phyloP scores from a whole-genome alignment of 2,888 invertebrate genomes.

The Oxyteleia sp. region DNA sequence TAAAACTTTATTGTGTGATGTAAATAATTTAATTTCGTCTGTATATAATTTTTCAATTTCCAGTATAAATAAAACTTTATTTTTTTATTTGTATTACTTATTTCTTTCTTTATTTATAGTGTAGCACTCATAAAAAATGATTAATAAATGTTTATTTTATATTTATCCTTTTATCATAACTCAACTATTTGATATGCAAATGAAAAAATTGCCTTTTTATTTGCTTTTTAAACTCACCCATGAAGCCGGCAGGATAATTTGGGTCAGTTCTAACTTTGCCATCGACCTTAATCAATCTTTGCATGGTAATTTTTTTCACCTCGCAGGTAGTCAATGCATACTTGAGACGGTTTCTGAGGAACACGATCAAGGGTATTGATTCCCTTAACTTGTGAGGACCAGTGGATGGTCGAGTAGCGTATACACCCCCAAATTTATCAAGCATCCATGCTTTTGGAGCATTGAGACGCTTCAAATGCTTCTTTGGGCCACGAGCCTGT shows the following conservation, averaged over 20 bases:
- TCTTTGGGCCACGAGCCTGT: slow-evolving; percentile 99
- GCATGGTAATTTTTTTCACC: slow-evolving; percentile 99
- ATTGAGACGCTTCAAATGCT: slow-evolving; percentile 99
- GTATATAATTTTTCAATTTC: too few relatives aligned
- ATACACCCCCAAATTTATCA: slow-evolving; percentile 99
- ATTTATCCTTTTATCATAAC: too few relatives aligned
- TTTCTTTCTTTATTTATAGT: too few relatives aligned
- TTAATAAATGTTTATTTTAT: too few relatives aligned
- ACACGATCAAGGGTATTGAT: slow-evolving; percentile 98
- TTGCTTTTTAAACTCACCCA: slow-evolving; percentile 41
- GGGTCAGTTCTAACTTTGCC: slow-evolving; percentile 99
- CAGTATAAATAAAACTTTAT: too few relatives aligned
- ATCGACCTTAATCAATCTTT: slow-evolving; percentile 98
- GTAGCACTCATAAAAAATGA: too few relatives aligned
- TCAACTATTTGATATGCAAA: too few relatives aligned
- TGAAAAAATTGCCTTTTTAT: too few relatives aligned
- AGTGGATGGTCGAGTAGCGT: slow-evolving; percentile 98
- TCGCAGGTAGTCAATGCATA: slow-evolving; percentile 99
- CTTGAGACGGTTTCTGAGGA: slow-evolving; percentile 98
- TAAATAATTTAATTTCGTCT: too few relatives aligned
- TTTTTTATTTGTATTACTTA: too few relatives aligned
- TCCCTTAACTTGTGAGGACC: slow-evolving; percentile 99
- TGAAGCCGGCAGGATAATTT: slow-evolving; percentile 94
- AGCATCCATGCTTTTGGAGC: slow-evolving; percentile 99
- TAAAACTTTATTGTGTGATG: too few relatives aligned